Evolutionary conservation across 2,113 vertebrate species (phyloP).

Genomic region (Eubucco bourcierii): DNA sequence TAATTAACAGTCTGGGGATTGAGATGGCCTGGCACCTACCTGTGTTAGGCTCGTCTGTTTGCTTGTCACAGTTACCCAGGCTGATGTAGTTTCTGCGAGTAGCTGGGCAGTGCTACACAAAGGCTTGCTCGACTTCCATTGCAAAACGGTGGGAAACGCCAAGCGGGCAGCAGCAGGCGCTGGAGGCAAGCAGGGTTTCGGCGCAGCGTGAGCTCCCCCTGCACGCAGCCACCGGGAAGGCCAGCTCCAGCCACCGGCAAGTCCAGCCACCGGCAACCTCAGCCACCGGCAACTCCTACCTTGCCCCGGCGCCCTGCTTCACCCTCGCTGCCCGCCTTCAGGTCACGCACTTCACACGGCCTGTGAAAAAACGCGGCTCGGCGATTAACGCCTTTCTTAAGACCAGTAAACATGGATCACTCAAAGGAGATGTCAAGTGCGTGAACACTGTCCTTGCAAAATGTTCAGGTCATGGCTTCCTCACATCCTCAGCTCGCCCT

Average conservation of each 20-base stretch:
- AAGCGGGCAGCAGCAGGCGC: accelerated
- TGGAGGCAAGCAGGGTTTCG: neutral
- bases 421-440: accelerated
- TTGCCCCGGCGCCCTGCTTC: accelerated
- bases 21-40: neutral
- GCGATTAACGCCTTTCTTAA: accelerated
- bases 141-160: accelerated
- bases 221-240: neutral
- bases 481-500: neutral
- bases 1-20: accelerated
- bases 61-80: accelerated
- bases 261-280: neutral
- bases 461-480: neutral
- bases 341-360: accelerated
- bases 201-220: slow-evolving; percentile 57
- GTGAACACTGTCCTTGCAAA: neutral
- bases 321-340: neutral
- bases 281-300: neutral
- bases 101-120: neutral
- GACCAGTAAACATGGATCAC: accelerated
- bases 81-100: neutral
- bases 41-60: neutral
- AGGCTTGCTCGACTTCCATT: accelerated
- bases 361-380: accelerated
- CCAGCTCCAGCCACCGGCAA: neutral